Evolutionary conservation across 2,888 invertebrate species (phyloP), one percentile per base, ranked within the genome.

Genomic region (Nemotelus pantherinus): DNA sequence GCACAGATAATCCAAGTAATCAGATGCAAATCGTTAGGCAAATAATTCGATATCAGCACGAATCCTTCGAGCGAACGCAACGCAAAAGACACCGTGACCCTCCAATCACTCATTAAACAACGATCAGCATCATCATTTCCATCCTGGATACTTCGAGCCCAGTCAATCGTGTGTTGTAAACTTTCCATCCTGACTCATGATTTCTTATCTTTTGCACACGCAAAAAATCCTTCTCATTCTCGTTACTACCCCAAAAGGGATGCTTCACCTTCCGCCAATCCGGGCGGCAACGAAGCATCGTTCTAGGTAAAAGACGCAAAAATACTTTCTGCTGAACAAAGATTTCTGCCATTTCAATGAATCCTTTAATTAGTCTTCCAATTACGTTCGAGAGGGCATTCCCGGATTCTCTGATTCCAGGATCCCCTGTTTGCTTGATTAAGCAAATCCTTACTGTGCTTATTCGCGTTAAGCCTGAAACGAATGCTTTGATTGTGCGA

Each of bases 271-370:
- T 25, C 44, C 1, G n/a, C 3, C 39, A 25, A 58, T 47, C 60
- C 44, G 4, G 43, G n/a, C 71, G 48, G 6, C 39, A 63, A 50
- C 58, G 6, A 9, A 47, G 41, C 39, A 39, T 25, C 25, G 25
- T n/a, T 5, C n/a, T 47, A 48, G 50, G 58, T 47, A 58, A 57
- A 72, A 25, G 72, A n/a, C 44, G 57, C 47, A 72, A 72, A 72
- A 72, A 72, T 72, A 25, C 39, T 74, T 74, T 74, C 39, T 74
- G 74, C 74, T 63, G 74, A 74, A 74, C 74, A 60, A 63, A 74
- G 74, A 74, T 74, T 74, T 74, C 60, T 74, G 74, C 74, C 74
- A 74, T 74, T 74, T 74, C 74, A 74, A 74, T 74, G 74, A 63
- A 74, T 74, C 74, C 74, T 74, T 60, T 74, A 74, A 74, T 74